Conservation (phyloP, 1,140 invertebrate genomes). For the Eciton burchellii region DNA sequence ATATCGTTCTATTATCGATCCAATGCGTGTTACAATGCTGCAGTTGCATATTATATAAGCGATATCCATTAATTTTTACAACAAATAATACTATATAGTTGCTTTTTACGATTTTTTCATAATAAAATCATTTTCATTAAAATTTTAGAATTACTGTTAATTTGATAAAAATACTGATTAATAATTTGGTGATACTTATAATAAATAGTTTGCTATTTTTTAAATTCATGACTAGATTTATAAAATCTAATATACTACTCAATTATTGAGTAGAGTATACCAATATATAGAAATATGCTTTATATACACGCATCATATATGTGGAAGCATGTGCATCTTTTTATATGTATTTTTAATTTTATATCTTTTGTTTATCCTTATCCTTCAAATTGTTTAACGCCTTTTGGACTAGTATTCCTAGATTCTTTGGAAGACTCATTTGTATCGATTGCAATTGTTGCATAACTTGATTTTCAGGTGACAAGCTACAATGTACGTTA, state of each 20-base stretch:
- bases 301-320: constrained; percentile 2
- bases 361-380: constrained; percentile 66
- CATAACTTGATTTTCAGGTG: constrained; percentile 49
- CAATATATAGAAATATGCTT: background rate
- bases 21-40: constrained; percentile 63
- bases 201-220: background rate
- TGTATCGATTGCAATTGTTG: constrained; percentile 63
- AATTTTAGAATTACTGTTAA: background rate
- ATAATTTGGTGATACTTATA: background rate
- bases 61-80: constrained; percentile 34
- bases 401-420: constrained; percentile 80
- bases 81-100: background rate
- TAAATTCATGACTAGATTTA: constrained; percentile 16
- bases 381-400: constrained; percentile 79
- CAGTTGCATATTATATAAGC: constrained; percentile 30
- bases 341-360: background rate
- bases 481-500: constrained; percentile 12
- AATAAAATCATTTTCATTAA: constrained; percentile 12
- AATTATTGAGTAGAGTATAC: constrained; percentile 1
- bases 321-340: background rate
- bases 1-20: constrained; percentile 72
- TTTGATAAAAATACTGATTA: constrained; percentile 26
- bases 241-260: background rate
- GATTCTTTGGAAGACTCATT: constrained; percentile 79
- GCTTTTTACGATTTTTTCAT: background rate